Evolutionary conservation across 2,797 vertebrate species (phyloP).

Genomic region (Ara ararauna): DNA sequence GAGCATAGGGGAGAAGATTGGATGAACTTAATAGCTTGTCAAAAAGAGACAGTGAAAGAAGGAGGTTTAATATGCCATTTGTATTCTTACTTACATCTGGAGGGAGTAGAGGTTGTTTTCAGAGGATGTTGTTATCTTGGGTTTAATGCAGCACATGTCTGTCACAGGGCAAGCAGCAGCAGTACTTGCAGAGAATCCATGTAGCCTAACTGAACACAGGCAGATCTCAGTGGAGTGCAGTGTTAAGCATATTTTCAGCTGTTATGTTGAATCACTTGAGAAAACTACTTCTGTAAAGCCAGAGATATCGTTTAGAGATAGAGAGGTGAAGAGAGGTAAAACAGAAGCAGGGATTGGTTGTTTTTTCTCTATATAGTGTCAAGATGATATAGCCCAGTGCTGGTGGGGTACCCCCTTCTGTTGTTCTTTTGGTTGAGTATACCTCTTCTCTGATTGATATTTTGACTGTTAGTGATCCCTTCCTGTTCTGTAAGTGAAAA

Average conservation of each 20-base stretch:
- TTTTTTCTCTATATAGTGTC: background rate
- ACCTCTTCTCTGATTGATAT: background rate
- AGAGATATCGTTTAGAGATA: background rate
- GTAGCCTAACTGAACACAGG: background rate
- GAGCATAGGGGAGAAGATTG: constrained; percentile 23
- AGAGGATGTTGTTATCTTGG: background rate
- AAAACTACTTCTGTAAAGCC: background rate
- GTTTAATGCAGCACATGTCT: background rate
- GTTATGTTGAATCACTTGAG: background rate
- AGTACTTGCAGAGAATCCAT: background rate
- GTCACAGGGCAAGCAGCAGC: background rate
- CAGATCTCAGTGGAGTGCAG: background rate
- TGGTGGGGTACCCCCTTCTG: background rate
- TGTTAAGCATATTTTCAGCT: constrained; percentile 16
- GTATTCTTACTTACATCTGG: constrained; percentile 40
- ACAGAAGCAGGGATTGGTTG: background rate
- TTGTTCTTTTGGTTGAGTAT: background rate
- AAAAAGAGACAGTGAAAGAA: constrained; percentile 44
- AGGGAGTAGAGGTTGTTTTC: constrained; percentile 24
- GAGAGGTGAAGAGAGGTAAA: background rate
- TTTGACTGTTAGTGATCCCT: background rate
- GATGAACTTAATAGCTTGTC: constrained; percentile 63
- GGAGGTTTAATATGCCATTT: constrained; percentile 55
- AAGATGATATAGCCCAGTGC: background rate
- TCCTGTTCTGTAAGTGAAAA: background rate